Conservation (phyloP, 2,113 vertebrate genomes). For the Poeciliopsis retropinna region DNA sequence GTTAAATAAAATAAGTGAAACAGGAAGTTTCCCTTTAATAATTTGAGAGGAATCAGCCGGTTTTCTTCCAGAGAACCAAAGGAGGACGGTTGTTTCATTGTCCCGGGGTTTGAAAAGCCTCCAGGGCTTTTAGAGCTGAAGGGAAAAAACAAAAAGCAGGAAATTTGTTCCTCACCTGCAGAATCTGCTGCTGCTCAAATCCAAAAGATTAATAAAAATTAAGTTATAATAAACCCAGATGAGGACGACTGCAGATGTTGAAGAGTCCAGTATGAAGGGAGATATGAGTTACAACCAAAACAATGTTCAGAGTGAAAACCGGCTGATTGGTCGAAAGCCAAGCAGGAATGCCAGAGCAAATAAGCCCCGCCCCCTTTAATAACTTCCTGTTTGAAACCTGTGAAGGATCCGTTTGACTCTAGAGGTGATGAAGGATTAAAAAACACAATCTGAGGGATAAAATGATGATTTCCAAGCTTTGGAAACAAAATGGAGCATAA, state of each 20-base stretch:
- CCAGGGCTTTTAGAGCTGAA: conserved; percentile 3
- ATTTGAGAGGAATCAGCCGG: not conserved
- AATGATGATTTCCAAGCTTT: not conserved
- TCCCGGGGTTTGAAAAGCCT: not conserved
- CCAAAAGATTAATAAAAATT: not conserved
- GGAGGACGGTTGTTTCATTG: not conserved
- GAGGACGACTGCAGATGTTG: not conserved
- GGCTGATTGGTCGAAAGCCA: conserved; percentile 37
- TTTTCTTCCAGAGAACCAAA: not conserved
- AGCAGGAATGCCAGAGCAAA: conserved; percentile 9
- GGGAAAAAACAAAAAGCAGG: not conserved
- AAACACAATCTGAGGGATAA: not conserved
- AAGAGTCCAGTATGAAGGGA: not conserved
- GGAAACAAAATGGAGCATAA: not conserved
- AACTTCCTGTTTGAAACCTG: conserved; percentile 3
- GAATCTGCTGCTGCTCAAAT: not conserved
- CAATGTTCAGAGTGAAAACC: not conserved
- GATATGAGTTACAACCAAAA: not conserved
- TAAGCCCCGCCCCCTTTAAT: not conserved
- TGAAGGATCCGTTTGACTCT: not conserved
- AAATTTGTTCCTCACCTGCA: conserved; percentile 36
- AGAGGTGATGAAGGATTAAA: too few relatives aligned
- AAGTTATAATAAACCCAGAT: not conserved
- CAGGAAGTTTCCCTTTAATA: not conserved
- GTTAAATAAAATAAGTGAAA: not conserved